These are phyloP conservation scores for Mus spretus DNA, from an alignment of 2,797 vertebrate genomes.

Conservation along the genomic window DNA sequence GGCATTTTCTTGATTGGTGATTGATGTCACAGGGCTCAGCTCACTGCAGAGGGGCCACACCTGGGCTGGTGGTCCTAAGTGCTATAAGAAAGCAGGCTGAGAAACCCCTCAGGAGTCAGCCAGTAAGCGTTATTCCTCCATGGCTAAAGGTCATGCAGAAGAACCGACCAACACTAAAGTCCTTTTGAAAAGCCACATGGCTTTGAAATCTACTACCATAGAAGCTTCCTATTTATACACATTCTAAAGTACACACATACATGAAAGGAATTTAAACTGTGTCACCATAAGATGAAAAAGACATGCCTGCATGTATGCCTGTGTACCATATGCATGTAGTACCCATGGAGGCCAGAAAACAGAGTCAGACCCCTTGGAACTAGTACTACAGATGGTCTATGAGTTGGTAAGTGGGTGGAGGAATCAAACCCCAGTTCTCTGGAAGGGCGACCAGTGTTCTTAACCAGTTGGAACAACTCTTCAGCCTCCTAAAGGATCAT, in stretches of 20 bases:
- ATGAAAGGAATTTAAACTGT: background rate
- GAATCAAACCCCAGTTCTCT: background rate
- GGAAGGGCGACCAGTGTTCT: background rate
- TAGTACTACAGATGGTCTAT: background rate
- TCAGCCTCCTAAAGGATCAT: background rate
- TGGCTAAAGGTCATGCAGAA: background rate
- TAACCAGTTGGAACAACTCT: background rate
- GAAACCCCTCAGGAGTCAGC: too few relatives aligned
- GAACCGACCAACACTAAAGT: background rate
- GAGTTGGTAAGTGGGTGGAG: background rate
- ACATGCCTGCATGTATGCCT: background rate
- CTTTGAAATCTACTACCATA: too few relatives aligned
- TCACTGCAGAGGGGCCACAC: background rate
- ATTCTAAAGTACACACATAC: background rate
- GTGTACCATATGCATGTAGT: background rate
- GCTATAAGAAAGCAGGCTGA: background rate
- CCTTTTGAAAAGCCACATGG: background rate
- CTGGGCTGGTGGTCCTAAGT: background rate
- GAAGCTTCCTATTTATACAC: background rate
- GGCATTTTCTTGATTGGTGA: background rate
- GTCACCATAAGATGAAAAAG: background rate
- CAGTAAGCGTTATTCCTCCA: background rate
- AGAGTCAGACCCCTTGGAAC: background rate
- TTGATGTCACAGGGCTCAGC: background rate
- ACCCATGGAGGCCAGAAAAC: background rate